phyloP scores from a whole-genome alignment of 1,140 invertebrate species.

The Conus betulinus region DNA sequence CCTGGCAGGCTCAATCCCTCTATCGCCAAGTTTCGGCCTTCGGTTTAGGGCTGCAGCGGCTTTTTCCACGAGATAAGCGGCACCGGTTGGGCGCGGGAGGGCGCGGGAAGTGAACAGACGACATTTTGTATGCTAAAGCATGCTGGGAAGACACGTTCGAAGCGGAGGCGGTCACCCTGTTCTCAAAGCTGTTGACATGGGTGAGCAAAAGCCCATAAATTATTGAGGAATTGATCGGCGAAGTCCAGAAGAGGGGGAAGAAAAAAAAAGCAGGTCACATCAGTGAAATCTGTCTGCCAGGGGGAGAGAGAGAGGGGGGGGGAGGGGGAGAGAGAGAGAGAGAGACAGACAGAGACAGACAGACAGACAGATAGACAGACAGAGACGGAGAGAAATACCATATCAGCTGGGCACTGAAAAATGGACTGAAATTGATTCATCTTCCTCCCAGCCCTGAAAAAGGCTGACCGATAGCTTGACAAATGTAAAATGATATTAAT shows the following conservation, averaged over 20 bases:
- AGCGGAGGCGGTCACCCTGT: too few species aligned
- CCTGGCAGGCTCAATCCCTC: constrained; percentile 9
- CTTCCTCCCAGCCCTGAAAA: too few species aligned
- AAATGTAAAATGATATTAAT: too few species aligned
- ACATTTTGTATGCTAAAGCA: constrained; percentile 12
- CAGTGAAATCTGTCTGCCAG: background rate
- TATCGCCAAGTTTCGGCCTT: background rate
- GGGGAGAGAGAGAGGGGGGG: background rate
- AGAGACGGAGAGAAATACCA: background rate
- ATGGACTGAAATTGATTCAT: too few species aligned
- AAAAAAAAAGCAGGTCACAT: background rate
- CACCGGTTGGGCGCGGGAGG: background rate
- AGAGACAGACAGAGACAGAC: background rate
- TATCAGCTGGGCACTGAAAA: too few species aligned
- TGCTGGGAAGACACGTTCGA: background rate
- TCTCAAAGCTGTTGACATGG: background rate
- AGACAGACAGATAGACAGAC: background rate
- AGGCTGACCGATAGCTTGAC: too few species aligned
- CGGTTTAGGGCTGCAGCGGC: constrained; percentile 20
- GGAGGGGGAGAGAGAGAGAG: background rate
- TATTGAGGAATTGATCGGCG: background rate
- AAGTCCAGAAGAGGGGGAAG: background rate
- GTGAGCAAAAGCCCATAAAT: background rate
- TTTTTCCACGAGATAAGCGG: constrained; percentile 25
- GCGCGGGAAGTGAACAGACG: background rate